Evolutionary conservation across 2,113 vertebrate genomes (phyloP).

Genomic region (Lycocorax pyrrhopterus): DNA sequence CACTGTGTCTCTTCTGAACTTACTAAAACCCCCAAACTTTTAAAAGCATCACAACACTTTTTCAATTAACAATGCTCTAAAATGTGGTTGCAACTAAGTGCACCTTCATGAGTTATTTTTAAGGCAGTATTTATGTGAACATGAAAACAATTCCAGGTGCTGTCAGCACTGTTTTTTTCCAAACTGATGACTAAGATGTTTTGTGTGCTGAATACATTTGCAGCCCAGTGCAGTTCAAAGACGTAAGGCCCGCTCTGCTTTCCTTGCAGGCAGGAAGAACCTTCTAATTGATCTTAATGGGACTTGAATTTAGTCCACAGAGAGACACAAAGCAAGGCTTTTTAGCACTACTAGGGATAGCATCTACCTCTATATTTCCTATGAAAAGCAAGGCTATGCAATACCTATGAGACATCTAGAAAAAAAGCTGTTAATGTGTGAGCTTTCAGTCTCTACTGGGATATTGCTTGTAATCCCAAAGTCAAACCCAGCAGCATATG

Average conservation of each 20-base stretch:
- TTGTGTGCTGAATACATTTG: not conserved
- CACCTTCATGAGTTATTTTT: not conserved
- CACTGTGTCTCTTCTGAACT: not conserved
- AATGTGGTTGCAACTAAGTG: not conserved
- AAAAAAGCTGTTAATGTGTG: constrained; percentile 20
- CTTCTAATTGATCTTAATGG: constrained; percentile 20
- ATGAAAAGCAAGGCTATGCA: not conserved
- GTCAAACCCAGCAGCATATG: not conserved
- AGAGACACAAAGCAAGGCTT: not conserved
- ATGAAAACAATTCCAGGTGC: not conserved
- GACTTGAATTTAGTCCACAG: not conserved
- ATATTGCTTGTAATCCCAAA: constrained; percentile 3
- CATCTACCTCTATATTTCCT: not conserved
- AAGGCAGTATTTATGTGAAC: not conserved
- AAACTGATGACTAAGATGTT: not conserved
- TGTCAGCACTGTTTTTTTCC: not conserved
- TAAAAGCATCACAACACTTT: not conserved
- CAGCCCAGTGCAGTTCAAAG: not conserved
- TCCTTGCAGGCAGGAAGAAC: not conserved
- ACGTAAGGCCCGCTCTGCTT: not conserved
- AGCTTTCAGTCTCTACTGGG: not conserved
- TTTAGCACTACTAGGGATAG: not conserved
- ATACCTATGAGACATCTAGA: not conserved
- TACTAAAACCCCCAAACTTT: not conserved
- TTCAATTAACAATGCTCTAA: not conserved